phyloP scores from a whole-genome alignment of 1,140 invertebrate genomes.

The Muscidifurax raptorellus region DNA sequence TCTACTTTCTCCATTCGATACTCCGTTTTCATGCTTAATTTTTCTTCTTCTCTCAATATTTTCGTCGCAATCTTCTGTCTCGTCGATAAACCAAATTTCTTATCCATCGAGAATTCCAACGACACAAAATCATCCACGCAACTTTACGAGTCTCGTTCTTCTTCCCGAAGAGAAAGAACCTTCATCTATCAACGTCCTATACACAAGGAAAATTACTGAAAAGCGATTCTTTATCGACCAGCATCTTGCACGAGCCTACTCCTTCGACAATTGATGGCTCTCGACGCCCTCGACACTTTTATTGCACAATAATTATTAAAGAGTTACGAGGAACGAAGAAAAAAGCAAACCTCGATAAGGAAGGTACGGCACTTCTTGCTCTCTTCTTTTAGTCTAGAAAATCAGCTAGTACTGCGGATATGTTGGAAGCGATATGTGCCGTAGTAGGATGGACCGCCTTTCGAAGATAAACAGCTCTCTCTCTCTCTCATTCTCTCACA shows the following conservation, averaged over 20 bases:
- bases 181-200: not conserved
- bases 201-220: conserved; percentile 27
- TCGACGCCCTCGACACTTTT: conserved; percentile 39
- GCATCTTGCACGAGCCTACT: conserved; percentile 2
- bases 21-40: conserved; percentile 24
- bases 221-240: conserved; percentile 38
- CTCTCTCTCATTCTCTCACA: too few species aligned
- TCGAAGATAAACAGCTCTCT: conserved; percentile 26
- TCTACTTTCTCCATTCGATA: conserved; percentile 48
- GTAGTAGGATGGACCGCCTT: conserved; percentile 51
- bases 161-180: not conserved
- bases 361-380: conserved; percentile 45
- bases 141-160: not conserved
- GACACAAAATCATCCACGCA: not conserved
- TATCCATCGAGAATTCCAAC: conserved; percentile 4
- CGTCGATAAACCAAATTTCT: not conserved
- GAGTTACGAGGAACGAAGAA: conserved; percentile 49
- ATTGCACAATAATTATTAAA: conserved; percentile 51
- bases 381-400: conserved; percentile 42
- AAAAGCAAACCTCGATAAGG: conserved; percentile 38
- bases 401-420: conserved; percentile 64
- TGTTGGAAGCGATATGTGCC: conserved; percentile 67
- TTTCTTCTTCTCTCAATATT: conserved; percentile 30
- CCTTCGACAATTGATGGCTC: conserved; percentile 25
- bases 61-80: not conserved